These are phyloP conservation scores for Chymomyza procnemis DNA, from an alignment of 2,888 invertebrate genomes.

Conservation along the genomic window DNA sequence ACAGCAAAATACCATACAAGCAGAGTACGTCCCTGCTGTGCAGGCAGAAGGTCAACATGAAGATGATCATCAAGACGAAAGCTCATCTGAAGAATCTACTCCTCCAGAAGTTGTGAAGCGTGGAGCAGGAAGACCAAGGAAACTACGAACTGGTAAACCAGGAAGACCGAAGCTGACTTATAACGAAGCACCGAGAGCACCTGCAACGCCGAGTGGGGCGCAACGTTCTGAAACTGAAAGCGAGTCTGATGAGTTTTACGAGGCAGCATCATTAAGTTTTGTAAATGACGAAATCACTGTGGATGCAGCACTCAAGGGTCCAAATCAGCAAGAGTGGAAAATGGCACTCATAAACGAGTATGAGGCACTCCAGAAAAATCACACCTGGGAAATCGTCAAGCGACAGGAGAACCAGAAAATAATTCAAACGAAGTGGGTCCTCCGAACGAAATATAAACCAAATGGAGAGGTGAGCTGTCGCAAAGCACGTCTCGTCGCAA, in stretches of 20 bases:
- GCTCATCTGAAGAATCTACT: too few species aligned
- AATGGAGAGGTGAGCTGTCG: conserved; percentile 45
- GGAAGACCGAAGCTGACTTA: too few species aligned
- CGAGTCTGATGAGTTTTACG: not conserved
- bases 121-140: too few species aligned
- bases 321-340: not conserved
- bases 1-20: too few species aligned
- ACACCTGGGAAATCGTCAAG: conserved; percentile 47
- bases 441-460: conserved; percentile 28
- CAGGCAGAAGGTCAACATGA: too few species aligned
- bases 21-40: too few species aligned
- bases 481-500: conserved; percentile 64
- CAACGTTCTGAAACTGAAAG: too few species aligned
- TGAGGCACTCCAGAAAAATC: conserved; percentile 24
- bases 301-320: too few species aligned
- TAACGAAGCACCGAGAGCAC: not conserved
- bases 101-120: too few species aligned
- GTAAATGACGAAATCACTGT: not conserved
- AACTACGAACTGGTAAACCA: too few species aligned
- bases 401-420: conserved; percentile 37
- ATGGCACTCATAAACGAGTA: not conserved
- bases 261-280: not conserved
- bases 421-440: too few species aligned
- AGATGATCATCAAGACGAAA: too few species aligned
- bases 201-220: not conserved